Conservation (phyloP, 1,140 invertebrate genomes). For the Trichonephila inaurata region DNA sequence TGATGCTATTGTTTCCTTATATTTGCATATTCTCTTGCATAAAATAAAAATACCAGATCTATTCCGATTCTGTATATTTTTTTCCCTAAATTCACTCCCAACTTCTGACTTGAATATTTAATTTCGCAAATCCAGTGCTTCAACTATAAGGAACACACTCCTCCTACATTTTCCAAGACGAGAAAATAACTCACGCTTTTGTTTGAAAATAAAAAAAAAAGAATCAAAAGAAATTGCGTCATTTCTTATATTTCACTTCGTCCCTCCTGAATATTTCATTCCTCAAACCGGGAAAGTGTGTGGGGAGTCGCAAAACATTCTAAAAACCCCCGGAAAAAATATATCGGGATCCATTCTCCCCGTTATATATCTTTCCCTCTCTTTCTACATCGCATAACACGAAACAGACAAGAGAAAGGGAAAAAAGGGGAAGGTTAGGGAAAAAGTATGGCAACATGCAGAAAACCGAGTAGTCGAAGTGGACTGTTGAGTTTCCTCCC, state of each 20-base stretch:
- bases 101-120: constrained; percentile 39
- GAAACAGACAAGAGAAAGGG: not conserved
- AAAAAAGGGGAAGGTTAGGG: not conserved
- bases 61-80: not conserved
- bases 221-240: constrained; percentile 36
- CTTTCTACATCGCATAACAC: constrained; percentile 31
- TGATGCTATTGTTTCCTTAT: not conserved
- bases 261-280: constrained; percentile 60
- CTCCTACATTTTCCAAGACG: not conserved
- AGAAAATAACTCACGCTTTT: constrained; percentile 45
- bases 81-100: not conserved
- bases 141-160: not conserved
- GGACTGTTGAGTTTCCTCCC: constrained; percentile 36
- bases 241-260: constrained; percentile 59
- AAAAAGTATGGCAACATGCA: constrained; percentile 38
- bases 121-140: not conserved
- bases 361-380: constrained; percentile 49
- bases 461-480: constrained; percentile 16
- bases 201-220: constrained; percentile 22
- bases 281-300: not conserved
- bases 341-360: constrained; percentile 52
- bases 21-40: not conserved
- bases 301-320: constrained; percentile 60
- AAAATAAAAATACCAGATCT: not conserved
- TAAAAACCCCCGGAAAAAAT: constrained; percentile 45